These are phyloP conservation scores for Stigmatopora argus DNA, from an alignment of 2,113 vertebrate species.

Conservation along the genomic window DNA sequence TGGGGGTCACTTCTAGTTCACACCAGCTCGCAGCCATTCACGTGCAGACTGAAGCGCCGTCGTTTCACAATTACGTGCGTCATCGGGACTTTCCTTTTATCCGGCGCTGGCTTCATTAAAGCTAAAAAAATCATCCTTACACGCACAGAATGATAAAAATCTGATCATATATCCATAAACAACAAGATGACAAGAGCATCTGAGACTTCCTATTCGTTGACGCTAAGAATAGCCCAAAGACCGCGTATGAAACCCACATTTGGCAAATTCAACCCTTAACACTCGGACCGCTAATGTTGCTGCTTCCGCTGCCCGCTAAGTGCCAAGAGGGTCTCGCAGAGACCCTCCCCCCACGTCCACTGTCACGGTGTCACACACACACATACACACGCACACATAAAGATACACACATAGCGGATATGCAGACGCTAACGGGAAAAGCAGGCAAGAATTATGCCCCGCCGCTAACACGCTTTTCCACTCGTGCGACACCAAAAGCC, in stretches of 20 bases:
- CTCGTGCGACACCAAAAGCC: not conserved
- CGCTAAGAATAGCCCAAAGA: conserved; percentile 75
- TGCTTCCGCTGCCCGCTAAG: conserved; percentile 43
- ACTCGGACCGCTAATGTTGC: conserved; percentile 51
- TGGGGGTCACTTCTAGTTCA: conserved; percentile 22
- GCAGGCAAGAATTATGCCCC: not conserved
- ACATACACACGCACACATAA: not conserved
- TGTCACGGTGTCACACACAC: conserved; percentile 47
- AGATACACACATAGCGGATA: too few species aligned
- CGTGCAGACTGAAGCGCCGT: not conserved
- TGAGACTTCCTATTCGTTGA: conserved; percentile 72
- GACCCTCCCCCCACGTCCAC: conserved; percentile 50
- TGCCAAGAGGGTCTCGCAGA: conserved; percentile 38
- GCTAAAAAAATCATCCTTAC: too few species aligned
- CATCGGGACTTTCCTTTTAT: not conserved
- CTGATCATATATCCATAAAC: conserved; percentile 61
- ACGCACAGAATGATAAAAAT: conserved; percentile 27
- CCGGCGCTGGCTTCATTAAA: conserved; percentile 2
- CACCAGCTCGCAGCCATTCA: conserved; percentile 9
- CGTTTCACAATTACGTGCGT: conserved; percentile 3
- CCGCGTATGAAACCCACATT: conserved; percentile 10
- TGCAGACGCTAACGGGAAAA: not conserved
- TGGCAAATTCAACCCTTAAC: conserved; percentile 54
- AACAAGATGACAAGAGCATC: conserved; percentile 71
- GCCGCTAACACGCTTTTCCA: not conserved